Conservation (phyloP, 2,797 vertebrate genomes). For the Gymnoscopelus microlampas region DNA sequence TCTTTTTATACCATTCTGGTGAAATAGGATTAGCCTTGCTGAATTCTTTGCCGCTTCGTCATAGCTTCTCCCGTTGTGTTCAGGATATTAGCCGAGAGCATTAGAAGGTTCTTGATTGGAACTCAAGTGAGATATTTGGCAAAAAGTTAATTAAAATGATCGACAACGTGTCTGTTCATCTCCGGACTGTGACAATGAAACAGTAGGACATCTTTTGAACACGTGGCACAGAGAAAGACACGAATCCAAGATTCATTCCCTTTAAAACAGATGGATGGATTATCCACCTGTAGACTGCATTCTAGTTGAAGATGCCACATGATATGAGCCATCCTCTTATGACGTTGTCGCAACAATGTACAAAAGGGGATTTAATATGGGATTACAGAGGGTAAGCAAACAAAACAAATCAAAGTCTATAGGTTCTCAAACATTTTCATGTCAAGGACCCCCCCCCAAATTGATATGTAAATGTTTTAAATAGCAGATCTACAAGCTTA, state of each 20-base stretch:
- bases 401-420: slow-evolving; percentile 22
- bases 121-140: slow-evolving; percentile 67
- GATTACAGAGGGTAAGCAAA: slow-evolving; percentile 36
- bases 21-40: slow-evolving; percentile 48
- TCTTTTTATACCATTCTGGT: slow-evolving; percentile 73
- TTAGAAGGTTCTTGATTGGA: slow-evolving; percentile 43
- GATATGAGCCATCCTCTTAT: slow-evolving; percentile 24
- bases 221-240: slow-evolving; percentile 31
- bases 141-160: slow-evolving; percentile 71
- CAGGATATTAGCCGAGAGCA: slow-evolving; percentile 56
- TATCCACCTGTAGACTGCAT: slow-evolving; percentile 42
- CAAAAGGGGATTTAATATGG: slow-evolving; percentile 47
- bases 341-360: slow-evolving; percentile 33
- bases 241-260: slow-evolving; percentile 64
- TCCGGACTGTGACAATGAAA: slow-evolving; percentile 37
- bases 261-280: slow-evolving; percentile 74
- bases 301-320: slow-evolving; percentile 17
- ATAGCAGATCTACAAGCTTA: no score
- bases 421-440: no score
- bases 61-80: slow-evolving; percentile 40
- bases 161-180: slow-evolving; percentile 23
- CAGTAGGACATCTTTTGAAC: slow-evolving; percentile 62
- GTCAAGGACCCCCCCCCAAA: no score
- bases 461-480: no score
- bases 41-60: slow-evolving; percentile 27